A percentile compares a stretch with the other conserved stretches of the same genome.
Evolutionary conservation across 2,113 vertebrate species (phyloP).

Genomic region (Corvus cornix): DNA sequence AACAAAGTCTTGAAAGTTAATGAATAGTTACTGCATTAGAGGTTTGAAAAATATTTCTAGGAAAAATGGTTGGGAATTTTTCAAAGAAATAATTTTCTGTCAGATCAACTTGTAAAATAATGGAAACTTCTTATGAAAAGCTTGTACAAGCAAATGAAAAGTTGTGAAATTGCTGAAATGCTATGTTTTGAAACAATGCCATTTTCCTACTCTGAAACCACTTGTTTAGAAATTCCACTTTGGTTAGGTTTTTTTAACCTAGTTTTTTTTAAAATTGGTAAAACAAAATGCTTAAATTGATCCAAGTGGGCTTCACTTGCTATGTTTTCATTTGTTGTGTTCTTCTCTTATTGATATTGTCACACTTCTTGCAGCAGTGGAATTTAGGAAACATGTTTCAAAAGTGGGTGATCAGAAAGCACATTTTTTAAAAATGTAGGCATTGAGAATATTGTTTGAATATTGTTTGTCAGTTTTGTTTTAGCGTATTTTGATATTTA

Average conservation of each 20-base stretch:
- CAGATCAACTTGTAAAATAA: conserved; percentile 12
- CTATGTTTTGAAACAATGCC: conserved; percentile 29
- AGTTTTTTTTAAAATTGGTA: background rate
- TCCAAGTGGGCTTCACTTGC: background rate
- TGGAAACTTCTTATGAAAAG: background rate
- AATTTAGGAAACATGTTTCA: background rate
- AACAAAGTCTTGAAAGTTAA: conserved; percentile 25
- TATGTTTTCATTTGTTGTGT: background rate
- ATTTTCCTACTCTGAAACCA: conserved; percentile 47
- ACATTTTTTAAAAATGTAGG: background rate
- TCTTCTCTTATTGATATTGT: background rate
- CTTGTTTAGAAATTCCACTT: conserved; percentile 51
- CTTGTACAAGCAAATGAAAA: conserved; percentile 36
- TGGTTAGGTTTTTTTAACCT: conserved; percentile 9
- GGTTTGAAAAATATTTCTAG: conserved; percentile 46
- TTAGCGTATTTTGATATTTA: background rate
- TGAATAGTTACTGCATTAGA: background rate
- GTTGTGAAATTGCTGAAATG: conserved; percentile 43
- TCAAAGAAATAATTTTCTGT: conserved; percentile 34
- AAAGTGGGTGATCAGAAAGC: background rate
- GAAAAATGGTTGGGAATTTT: conserved; percentile 47
- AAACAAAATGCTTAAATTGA: background rate
- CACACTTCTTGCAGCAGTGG: background rate
- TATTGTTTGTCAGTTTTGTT: background rate
- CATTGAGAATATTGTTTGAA: background rate